phyloP scores from a whole-genome alignment of 2,888 invertebrate species.

The Plagodis pulveraria region DNA sequence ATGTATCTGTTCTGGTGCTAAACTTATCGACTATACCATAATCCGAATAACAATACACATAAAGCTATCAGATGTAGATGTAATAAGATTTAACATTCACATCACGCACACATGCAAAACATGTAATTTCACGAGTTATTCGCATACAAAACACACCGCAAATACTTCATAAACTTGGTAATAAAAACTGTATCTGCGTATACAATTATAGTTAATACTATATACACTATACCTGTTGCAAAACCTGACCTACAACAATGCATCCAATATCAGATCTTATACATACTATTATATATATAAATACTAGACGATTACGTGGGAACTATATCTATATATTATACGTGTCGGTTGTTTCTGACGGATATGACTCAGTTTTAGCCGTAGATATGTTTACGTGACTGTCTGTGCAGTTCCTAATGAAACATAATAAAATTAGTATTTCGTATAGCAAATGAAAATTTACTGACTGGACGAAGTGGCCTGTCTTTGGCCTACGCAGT shows the following conservation, averaged over 20 bases:
- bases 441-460: neutral
- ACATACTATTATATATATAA: constrained; percentile 5
- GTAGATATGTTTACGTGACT: constrained; percentile 1
- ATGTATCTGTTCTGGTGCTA: too few relatives aligned
- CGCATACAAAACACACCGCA: constrained; percentile 17
- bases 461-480: neutral
- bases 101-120: constrained; percentile 9
- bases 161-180: constrained; percentile 5
- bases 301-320: constrained; percentile 39
- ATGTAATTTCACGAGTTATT: constrained; percentile 15
- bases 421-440: neutral
- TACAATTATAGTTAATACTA: neutral
- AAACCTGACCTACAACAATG: constrained; percentile 61
- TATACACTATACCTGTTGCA: constrained; percentile 39
- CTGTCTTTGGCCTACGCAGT: too few relatives aligned
- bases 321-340: constrained; percentile 32
- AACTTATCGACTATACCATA: too few relatives aligned
- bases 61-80: too few relatives aligned
- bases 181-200: constrained; percentile 4
- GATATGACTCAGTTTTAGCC: constrained; percentile 38
- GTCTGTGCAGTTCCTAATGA: constrained; percentile 1
- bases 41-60: too few relatives aligned
- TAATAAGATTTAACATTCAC: neutral
- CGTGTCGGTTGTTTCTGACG: constrained; percentile 26
- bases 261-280: constrained; percentile 29